Evolutionary conservation across 2,113 vertebrate genomes (phyloP), one percentile per base, ranked within the genome.

Genomic region (Brachypodius melanocephalos): DNA sequence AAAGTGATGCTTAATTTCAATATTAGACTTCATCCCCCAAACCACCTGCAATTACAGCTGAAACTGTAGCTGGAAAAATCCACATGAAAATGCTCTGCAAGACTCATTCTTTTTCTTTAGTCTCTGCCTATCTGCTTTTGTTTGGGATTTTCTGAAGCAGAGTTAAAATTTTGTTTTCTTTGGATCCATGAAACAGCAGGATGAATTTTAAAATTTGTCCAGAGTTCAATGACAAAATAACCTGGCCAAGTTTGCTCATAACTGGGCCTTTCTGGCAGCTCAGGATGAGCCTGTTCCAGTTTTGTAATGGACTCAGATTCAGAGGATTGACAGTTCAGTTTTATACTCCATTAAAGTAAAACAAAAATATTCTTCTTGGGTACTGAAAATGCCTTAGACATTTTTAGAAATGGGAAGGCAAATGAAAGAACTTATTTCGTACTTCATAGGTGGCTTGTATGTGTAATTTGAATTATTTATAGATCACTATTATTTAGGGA

Each of bases 1-100:
- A 90, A 96, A 93, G 74, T 38, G 79, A 95, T 66, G 92, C 69
- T 85, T 71, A 85, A 84, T 90, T 94, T 89, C 75, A 96, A 75
- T 93, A 91, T 78, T 34, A 83, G 89, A 48, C 78, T 85, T 90
- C 63, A 63, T 59, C 51, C 59, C n/a, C 57, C 38, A 66, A 88
- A 85, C 67, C 85, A 94, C 62, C 29, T 58, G 49, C 71, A 94
- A 76, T 88, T 79, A 62, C 1, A 89, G 62, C 54, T 49, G 85
- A 72, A 92, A 76, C 34, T 15, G 34, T 68, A 79, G 54, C 36
- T 57, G 59, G 59, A 91, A 71, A 96, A 86, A 88, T 65, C 38
- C 22, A 75, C 4, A 8, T 31, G 42, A 91, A 88, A 85, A 73
- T 32, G 11, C 26, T 62, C n/a, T 66, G 32, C 38, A 79, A 54